Base-by-base conservation (phyloP, 1,140 invertebrate species). In the Oreohelix idahoensis region DNA sequence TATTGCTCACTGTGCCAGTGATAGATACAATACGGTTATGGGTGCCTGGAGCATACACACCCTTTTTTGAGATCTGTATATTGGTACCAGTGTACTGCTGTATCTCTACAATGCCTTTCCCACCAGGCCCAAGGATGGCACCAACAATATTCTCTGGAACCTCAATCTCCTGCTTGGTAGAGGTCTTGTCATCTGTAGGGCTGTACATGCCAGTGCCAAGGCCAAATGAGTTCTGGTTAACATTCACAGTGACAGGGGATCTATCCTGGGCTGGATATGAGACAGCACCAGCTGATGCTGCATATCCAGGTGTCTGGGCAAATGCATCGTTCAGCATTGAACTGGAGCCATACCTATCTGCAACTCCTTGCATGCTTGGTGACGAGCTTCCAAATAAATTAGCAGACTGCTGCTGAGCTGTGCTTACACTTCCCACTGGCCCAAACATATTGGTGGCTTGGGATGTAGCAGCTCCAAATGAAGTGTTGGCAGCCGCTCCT, bases 41-140 rank as follows among this genome's bases (percentile, higher is more conserved):
- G 84, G 97, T 98, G 92, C 97, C 97, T 87, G 97, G 97, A 89
- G 97, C 97, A 94, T 97, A 98, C 90, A 97, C 97, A 91, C 97
- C 98, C 94, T 99, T 98, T 95, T 99, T 99, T 87, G 97, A 98
- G 93, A 99, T 98, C 94, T 99, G 97, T 93, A 99, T 97, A 94
- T 96, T 98, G 92, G 97, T 97, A 92, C 97, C 97, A 92, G 96
- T 98, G 92, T 96, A 95, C 93, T 98, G 96, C 94, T 99, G 97
- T 93, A 99, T 97, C 95, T 99, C 97, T 90, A 98, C 96, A 91
- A 99, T 95, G 92, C 96, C 96, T 93, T 97, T 96, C 85, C 98
- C 98, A 91, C 97, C 97, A 89, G 97, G 97, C 94, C 97, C 98
- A 92, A 99, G 94, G 91, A 99, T 98, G 91, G 97, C 98, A 91